Percentiles rank a stretch among this genome's conserved stretches.
Evolutionary conservation across 2,113 vertebrate species (phyloP).

Genomic region (Halcyon malimbica): DNA sequence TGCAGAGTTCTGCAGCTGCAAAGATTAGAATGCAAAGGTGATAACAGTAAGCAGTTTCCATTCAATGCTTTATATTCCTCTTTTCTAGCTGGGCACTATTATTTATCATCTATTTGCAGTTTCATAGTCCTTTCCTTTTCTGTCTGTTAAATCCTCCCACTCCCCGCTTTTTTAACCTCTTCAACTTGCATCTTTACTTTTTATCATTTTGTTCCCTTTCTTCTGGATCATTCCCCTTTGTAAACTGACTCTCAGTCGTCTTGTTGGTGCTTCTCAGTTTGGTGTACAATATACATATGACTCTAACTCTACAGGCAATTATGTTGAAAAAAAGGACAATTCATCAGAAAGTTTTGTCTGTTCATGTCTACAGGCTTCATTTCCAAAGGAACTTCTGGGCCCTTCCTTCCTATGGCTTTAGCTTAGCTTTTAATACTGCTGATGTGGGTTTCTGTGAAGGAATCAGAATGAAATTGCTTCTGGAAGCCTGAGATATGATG

Average conservation of each 20-base stretch:
- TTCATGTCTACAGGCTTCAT: not conserved
- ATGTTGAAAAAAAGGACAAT: not conserved
- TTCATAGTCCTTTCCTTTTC: not conserved
- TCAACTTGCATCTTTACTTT: not conserved
- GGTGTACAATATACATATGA: not conserved
- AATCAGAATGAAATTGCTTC: not conserved
- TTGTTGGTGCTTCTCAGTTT: not conserved
- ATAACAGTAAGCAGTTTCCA: constrained; percentile 11
- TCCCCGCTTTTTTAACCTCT: not conserved
- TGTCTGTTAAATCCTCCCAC: not conserved
- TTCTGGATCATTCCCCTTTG: not conserved
- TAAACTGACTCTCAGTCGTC: not conserved
- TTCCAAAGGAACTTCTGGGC: not conserved
- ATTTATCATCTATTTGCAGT: not conserved
- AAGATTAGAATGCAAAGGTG: constrained; percentile 28
- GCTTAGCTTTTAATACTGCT: not conserved
- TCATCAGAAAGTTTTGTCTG: not conserved
- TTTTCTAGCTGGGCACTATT: not conserved
- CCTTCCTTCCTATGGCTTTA: not conserved
- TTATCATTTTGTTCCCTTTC: not conserved
- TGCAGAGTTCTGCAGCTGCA: constrained; percentile 2
- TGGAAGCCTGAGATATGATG: not conserved
- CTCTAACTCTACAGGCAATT: not conserved
- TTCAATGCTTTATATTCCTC: not conserved
- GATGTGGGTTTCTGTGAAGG: not conserved